Percentiles rank a stretch among this genome's conserved stretches.
phyloP scores from a whole-genome alignment of 2,888 invertebrate genomes.

The Diogma glabrata region DNA sequence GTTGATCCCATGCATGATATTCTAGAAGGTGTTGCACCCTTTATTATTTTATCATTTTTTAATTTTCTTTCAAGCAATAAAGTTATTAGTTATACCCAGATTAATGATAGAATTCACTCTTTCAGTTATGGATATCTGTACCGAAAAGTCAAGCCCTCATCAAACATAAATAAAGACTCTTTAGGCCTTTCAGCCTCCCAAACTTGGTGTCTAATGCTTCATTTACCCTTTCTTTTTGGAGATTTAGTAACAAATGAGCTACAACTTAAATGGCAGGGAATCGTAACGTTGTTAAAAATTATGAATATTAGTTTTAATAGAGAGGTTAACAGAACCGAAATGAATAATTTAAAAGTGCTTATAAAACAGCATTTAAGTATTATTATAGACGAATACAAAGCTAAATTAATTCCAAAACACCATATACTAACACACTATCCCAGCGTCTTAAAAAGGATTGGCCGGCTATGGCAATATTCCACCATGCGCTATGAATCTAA shows the following conservation, averaged over 20 bases:
- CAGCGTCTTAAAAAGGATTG: background rate
- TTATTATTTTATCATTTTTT: background rate
- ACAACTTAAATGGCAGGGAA: background rate
- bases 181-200: slow-evolving; percentile 13
- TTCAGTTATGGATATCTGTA: background rate
- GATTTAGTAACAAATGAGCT: slow-evolving; percentile 10
- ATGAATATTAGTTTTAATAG: background rate
- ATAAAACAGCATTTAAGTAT: background rate
- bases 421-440: background rate
- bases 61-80: background rate
- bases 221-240: slow-evolving; percentile 8
- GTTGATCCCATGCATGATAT: slow-evolving; percentile 17
- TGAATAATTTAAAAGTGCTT: background rate
- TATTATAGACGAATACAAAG: background rate
- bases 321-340: background rate
- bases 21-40: background rate
- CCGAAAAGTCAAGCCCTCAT: slow-evolving; percentile 9
- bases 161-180: slow-evolving; percentile 10
- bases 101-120: background rate
- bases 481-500: background rate
- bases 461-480: background rate
- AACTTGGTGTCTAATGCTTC: slow-evolving; percentile 10
- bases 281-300: background rate
- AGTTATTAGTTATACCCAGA: background rate
- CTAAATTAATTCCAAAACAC: background rate